Percentiles rank a stretch among this genome's conserved stretches.
Evolutionary conservation across 1,140 invertebrate species (phyloP).

Genomic region (Drosophila ironensis): DNA sequence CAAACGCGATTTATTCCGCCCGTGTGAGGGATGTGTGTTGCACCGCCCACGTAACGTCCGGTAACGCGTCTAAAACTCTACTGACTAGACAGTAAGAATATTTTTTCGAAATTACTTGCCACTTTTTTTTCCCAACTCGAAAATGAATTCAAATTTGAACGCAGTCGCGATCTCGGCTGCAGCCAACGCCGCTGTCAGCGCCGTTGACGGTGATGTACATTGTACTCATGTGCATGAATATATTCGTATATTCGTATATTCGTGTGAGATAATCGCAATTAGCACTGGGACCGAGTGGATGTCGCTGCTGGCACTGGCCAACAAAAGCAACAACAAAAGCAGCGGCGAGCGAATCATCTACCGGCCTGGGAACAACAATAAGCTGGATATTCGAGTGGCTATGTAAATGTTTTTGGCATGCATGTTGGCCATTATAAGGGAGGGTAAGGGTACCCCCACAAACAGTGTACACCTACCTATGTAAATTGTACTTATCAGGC

Average conservation of each 20-base stretch:
- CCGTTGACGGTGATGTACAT: slow-evolving; percentile 37
- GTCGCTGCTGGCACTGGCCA: neutral
- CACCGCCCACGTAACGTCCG: slow-evolving; percentile 64
- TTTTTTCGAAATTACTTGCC: slow-evolving; percentile 72
- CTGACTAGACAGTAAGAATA: slow-evolving; percentile 72
- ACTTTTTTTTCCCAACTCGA: slow-evolving; percentile 66
- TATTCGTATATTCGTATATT: slow-evolving; percentile 17
- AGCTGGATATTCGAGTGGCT: slow-evolving; percentile 18
- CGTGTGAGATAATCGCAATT: slow-evolving; percentile 81
- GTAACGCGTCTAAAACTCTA: slow-evolving; percentile 76
- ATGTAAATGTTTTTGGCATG: slow-evolving; percentile 68
- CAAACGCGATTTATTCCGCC: neutral
- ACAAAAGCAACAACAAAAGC: slow-evolving; percentile 29
- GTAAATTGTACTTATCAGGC: slow-evolving; percentile 55
- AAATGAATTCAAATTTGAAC: slow-evolving; percentile 77
- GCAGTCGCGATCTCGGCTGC: slow-evolving; percentile 49
- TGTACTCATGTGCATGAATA: slow-evolving; percentile 38
- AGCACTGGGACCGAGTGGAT: slow-evolving; percentile 53
- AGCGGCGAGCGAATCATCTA: slow-evolving; percentile 41
- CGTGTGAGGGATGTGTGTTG: neutral
- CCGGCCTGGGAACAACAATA: slow-evolving; percentile 71
- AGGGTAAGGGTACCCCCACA: slow-evolving; percentile 42
- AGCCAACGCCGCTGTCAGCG: slow-evolving; percentile 40
- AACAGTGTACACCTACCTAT: slow-evolving; percentile 15
- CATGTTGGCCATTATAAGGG: slow-evolving; percentile 76